Evolutionary conservation across 2,888 invertebrate species (phyloP), one percentile per base, ranked within the genome.

Genomic region (Macrophya alboannulata): DNA sequence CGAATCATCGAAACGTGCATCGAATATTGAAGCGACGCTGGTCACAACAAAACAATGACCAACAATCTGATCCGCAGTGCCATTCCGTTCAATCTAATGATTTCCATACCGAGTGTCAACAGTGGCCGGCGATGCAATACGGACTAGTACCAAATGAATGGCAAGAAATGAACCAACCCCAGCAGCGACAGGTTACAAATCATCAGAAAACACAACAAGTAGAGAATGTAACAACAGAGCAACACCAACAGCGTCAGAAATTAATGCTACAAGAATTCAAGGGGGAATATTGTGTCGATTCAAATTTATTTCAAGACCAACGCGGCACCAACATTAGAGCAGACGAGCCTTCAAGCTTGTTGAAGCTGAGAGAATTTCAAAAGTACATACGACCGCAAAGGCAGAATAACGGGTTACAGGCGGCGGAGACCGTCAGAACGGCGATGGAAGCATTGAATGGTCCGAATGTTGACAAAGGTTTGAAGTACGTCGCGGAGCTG

Each of bases 401-500:
- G 31, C 88, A 89, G n/a, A 93, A 92, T 85, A 93, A 93, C 77
- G 93, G 93, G 0, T 81, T 93, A 37, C 93, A 93, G 84, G 91
- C 92, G 72, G 87, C 89, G 0, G 88, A 89, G 0, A 87, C 86
- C 0, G 86, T 92, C 6, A 87, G 87, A 9, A 88, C 88, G 76
- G 87, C 88, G 1, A 48, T 91, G 68, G 89, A 90, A n/a, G 82
- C 84, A 4, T 55, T 90, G 15, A 89, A 88, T 8, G 84, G 88
- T 72, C 76, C 87, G 6, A 88, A 88, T 0, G 87, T 81, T 31
- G 88, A 48, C 0, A 88, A 87, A 17, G 89, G 90, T 0, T 86
- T 91, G 15, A 90, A 91, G 43, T 90, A 91, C 59, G 83, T 92
- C 0, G 86, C 84, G 0, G 89, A 88, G 83, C 77, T 90, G 10